Conservation (phyloP, 1,140 invertebrate species). For the Cephus cinctus region DNA sequence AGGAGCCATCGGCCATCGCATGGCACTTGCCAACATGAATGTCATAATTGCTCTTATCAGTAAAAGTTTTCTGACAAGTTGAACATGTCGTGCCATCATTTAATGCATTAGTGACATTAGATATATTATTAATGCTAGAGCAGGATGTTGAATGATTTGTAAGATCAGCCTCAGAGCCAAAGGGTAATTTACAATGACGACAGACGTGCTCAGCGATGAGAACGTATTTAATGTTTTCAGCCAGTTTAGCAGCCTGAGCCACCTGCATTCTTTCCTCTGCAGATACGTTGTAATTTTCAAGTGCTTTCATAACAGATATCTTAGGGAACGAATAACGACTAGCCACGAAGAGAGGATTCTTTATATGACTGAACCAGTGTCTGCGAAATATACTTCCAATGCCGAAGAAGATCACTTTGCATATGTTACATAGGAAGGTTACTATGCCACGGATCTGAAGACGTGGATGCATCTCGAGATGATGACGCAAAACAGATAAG, state of each 20-base stretch:
- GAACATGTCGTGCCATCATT: no score
- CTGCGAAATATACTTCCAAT: slow-evolving; percentile 37
- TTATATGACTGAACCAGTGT: slow-evolving; percentile 44
- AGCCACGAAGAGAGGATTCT: slow-evolving; percentile 34
- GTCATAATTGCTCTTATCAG: no score
- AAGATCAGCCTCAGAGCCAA: slow-evolving; percentile 23
- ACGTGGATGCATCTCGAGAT: slow-evolving; percentile 33
- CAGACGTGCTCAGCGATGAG: slow-evolving; percentile 44
- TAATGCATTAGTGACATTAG: no score
- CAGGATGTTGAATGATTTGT: no score
- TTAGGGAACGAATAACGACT: slow-evolving; percentile 40
- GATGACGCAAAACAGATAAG: slow-evolving; percentile 30
- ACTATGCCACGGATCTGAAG: slow-evolving; percentile 19
- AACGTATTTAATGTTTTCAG: slow-evolving; percentile 26
- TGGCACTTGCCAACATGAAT: no score
- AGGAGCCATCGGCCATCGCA: no score
- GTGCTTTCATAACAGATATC: slow-evolving; percentile 18
- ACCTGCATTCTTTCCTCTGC: background rate
- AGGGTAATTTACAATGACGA: slow-evolving; percentile 32
- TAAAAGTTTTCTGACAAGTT: no score
- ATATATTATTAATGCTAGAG: no score
- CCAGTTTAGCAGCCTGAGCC: background rate
- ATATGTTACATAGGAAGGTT: slow-evolving; percentile 44
- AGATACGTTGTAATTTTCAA: slow-evolving; percentile 6
- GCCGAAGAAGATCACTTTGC: slow-evolving; percentile 44